Base-by-base conservation (phyloP, 1,140 invertebrate genomes). In the Spodoptera litura region DNA sequence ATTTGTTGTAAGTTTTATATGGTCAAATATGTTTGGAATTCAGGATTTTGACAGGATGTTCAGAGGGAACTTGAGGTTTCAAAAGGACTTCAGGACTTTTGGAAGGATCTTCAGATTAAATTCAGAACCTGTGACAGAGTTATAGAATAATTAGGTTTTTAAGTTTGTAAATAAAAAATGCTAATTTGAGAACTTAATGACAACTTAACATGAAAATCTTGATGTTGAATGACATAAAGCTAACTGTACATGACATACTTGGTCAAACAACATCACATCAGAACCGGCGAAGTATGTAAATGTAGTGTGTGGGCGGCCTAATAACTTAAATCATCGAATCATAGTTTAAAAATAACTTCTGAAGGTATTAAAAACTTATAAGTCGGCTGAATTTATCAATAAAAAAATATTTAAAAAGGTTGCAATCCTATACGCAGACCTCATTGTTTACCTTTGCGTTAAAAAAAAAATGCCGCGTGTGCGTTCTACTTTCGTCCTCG, bases 391-490 rank as follows among this genome's bases (percentile, higher is more conserved):
- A 10, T 71, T 70, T 71, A 25, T 52, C 52, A 52, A 27, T 55
- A 31, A 56, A 71, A 68, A 52, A 71, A 71, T 15, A 13, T 51
- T 11, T 20, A 53, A 56, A 71, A 52, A 71, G 52, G 68, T 71
- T 71, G 35, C 52, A 71, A 56, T 71, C 52, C 27, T 20, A 31
- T 3, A 56, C 68, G 27, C 20, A 56, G 68, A 71, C 68, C 68
- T 71, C 68, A 71, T 56, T 71, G 68, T 71, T 71, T 71, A 71
- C 68, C 31, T 71, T 71, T 71, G 68, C 27, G 52, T 71, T 66
- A 66, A 66, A 71, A 71, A 31, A 70, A 70, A 71, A 71, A 71
- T 70, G 68, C 68, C 68, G 68, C 68, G 68, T 71, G 68, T 71
- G 52, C 68, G 68, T 71, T 53, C 68, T 38, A 71, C 27, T 71